These are phyloP conservation scores for Athalia circularis DNA, from an alignment of 2,888 invertebrate species.

Conservation along the genomic window DNA sequence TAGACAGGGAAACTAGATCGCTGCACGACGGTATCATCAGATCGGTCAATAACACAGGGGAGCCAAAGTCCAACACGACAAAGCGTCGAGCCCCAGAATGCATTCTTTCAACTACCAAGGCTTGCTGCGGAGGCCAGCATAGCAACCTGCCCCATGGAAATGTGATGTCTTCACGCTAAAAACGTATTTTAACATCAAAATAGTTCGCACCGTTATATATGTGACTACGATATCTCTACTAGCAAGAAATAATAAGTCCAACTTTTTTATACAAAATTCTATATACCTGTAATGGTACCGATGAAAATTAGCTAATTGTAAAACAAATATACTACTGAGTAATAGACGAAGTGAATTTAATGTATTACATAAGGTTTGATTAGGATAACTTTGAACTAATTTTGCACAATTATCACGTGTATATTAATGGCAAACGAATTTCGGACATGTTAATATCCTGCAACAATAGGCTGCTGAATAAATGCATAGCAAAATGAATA, in stretches of 20 bases:
- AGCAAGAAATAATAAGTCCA: conserved; percentile 9
- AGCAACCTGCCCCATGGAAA: conserved; percentile 87
- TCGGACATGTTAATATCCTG: not conserved
- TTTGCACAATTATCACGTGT: too few species aligned
- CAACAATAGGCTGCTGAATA: not conserved
- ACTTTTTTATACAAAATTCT: conserved; percentile 11
- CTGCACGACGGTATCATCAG: conserved; percentile 87
- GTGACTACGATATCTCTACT: not conserved
- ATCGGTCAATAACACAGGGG: conserved; percentile 90
- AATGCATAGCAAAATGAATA: conserved; percentile 18
- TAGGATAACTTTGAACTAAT: too few species aligned
- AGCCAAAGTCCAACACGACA: conserved; percentile 94
- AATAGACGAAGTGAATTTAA: too few species aligned
- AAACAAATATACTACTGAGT: too few species aligned
- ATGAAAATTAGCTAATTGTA: too few species aligned
- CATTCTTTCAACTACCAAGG: conserved; percentile 93
- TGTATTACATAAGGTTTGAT: too few species aligned
- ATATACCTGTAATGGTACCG: too few species aligned
- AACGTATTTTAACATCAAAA: conserved; percentile 37
- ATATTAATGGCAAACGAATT: not conserved
- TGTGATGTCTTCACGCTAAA: conserved; percentile 68
- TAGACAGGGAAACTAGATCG: conserved; percentile 88
- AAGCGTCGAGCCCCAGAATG: conserved; percentile 95
- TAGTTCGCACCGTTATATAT: not conserved
- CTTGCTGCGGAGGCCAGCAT: conserved; percentile 88